Base-by-base conservation (phyloP, 1,140 invertebrate genomes). In the Bombus soroeensis region DNA sequence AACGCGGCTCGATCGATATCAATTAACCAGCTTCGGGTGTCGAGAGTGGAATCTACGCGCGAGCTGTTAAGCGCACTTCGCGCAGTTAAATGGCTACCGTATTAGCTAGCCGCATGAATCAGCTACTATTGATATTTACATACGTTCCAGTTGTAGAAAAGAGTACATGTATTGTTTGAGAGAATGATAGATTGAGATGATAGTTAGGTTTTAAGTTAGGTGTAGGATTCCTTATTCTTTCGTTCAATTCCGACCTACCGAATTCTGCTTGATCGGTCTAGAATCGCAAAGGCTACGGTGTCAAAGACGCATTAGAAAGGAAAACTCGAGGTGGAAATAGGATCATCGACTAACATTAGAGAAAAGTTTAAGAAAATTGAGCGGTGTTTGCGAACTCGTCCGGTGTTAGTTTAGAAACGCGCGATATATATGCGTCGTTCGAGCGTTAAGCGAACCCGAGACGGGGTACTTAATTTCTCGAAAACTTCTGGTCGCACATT, bases 401-500 rank as follows among this genome's bases (percentile, higher is more conserved):
- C 22, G 37, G 10, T 28, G 62, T 18, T 34, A 43, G 66, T 28
- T 18, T 43, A 41, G 68, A 41, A 81, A 39, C 47, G 37, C 79
- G 68, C 18, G 28, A 28, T 28, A 12, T 41, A 74, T 53, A 18
- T 53, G 18, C 80, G 53, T 81, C 68, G 53, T 71, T 83, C 34
- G n/a, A 68, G 28, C 73, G 81, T 77, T 83, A 83, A 83, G 71
- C 81, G 41, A 34, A 47, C 70, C 37, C 9, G 5, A 37, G 39
- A 37, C n/a, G 28, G 62, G 5, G 12, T 64, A n/a, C 62, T 83
- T 77, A 77, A 86, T 86, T 83, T 70, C 85, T 25, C 28, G 80
- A 64, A 83, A 86, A 86, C 66, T 83, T 76, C 41, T 10, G 85
- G 47, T 77, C 80, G 32, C 81, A 64, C 53, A 75, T 86, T 71